Conservation (phyloP, 1,140 invertebrate genomes). For the Aporrectodea caliginosa region DNA sequence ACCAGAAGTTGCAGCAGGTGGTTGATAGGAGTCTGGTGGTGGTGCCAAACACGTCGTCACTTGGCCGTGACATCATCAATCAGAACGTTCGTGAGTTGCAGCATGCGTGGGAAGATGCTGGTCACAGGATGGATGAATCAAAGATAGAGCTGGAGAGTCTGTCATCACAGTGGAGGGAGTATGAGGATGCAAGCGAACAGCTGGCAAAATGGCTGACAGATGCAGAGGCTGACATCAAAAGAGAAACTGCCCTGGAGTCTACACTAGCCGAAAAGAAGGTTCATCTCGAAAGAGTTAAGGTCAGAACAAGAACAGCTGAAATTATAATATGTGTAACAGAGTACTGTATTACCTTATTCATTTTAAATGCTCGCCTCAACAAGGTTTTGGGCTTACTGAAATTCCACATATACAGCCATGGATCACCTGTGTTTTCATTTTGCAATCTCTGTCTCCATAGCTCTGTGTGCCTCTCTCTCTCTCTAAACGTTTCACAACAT, state of each 20-base stretch:
- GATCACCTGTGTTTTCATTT: no score
- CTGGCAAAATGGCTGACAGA: slow-evolving; percentile 85
- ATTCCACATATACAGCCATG: no score
- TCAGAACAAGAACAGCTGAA: no score
- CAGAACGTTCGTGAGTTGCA: slow-evolving; percentile 76
- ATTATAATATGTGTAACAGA: no score
- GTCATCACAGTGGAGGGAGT: slow-evolving; percentile 51
- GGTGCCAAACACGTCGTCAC: slow-evolving; percentile 83
- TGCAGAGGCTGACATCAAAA: slow-evolving; percentile 82
- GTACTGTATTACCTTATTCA: no score
- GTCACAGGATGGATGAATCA: slow-evolving; percentile 81
- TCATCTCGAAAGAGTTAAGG: slow-evolving; percentile 86
- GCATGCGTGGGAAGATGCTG: slow-evolving; percentile 81
- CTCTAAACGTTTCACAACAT: no score
- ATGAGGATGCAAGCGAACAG: slow-evolving; percentile 64
- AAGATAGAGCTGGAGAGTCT: slow-evolving; percentile 82
- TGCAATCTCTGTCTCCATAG: no score
- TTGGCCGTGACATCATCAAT: slow-evolving; percentile 81
- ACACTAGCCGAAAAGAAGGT: slow-evolving; percentile 89
- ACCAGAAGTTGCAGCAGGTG: slow-evolving; percentile 76
- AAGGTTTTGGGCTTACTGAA: no score
- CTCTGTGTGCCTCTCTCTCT: no score
- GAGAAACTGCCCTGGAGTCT: slow-evolving; percentile 82
- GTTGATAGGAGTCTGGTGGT: slow-evolving; percentile 85
- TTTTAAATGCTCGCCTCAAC: no score